Evolutionary conservation across 1,140 invertebrate genomes (phyloP).

Genomic region (Drosophila jambulina): DNA sequence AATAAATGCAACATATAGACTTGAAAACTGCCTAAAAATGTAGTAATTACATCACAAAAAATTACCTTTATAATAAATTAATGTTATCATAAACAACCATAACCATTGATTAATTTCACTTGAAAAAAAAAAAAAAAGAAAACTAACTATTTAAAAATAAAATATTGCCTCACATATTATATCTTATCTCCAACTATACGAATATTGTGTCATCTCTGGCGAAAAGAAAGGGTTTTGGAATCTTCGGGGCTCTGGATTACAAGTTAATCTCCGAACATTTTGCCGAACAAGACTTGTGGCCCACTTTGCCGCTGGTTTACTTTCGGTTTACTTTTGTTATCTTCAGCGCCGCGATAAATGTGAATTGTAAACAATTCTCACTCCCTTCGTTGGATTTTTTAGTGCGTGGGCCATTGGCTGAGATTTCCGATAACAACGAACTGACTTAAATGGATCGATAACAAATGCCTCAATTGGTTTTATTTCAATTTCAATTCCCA

Average conservation of each 20-base stretch:
- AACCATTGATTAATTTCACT: neutral
- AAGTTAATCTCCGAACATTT: constrained; percentile 32
- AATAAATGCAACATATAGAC: too few relatives aligned
- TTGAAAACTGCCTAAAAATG: neutral
- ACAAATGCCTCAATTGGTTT: constrained; percentile 27
- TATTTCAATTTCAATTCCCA: constrained; percentile 15
- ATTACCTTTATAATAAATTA: too few relatives aligned
- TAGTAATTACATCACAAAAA: neutral
- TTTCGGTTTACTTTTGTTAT: constrained; percentile 40
- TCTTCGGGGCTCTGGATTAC: neutral
- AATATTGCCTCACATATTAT: neutral
- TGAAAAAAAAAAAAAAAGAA: neutral
- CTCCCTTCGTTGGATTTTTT: neutral
- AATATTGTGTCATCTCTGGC: constrained; percentile 7
- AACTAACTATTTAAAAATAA: neutral
- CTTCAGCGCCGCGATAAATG: constrained; percentile 42
- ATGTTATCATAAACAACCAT: neutral
- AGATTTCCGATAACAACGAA: constrained; percentile 10
- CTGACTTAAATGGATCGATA: constrained; percentile 24
- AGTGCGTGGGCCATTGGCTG: constrained; percentile 1
- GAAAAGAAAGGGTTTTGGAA: neutral
- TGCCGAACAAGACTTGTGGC: constrained; percentile 32
- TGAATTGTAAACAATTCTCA: constrained; percentile 40
- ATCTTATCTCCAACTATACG: constrained; percentile 7
- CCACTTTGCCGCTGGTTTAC: constrained; percentile 33